Conservation (phyloP, 2,888 invertebrate species). For the Boloria euphrosyne region DNA sequence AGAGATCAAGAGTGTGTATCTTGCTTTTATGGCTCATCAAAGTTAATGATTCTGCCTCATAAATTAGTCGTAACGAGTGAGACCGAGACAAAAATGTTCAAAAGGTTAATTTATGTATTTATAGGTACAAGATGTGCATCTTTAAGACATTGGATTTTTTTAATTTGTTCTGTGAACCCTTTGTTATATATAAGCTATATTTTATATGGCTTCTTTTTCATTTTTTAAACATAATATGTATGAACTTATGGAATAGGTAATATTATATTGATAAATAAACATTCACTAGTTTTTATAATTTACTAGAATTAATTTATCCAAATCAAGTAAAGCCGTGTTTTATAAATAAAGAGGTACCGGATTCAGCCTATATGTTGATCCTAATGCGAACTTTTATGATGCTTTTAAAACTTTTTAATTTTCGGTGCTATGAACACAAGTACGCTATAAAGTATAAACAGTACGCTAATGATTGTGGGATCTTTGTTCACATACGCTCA, state of each 20-base stretch:
- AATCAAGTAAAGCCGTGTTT: no score
- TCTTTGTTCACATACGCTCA: neutral
- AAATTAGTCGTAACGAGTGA: conserved; percentile 4
- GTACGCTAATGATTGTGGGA: conserved; percentile 1
- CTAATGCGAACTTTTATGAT: neutral
- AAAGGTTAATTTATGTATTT: neutral
- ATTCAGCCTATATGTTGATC: no score
- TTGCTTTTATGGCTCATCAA: neutral
- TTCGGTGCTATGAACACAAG: neutral
- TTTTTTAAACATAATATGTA: neutral
- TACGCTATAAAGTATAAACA: neutral
- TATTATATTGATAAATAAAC: no score
- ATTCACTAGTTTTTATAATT: no score
- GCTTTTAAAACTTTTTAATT: neutral
- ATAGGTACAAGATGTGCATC: conserved; percentile 1
- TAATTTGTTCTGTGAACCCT: neutral
- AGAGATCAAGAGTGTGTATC: neutral
- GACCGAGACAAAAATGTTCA: no score
- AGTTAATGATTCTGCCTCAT: conserved; percentile 7
- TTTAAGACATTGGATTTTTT: neutral
- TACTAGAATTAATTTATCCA: no score
- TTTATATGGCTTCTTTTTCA: neutral
- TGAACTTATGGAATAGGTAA: no score
- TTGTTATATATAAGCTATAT: neutral
- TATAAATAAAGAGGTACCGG: no score